Percentiles rank a stretch among this genome's conserved stretches.
Evolutionary conservation across 2,797 vertebrate species (phyloP).

Genomic region (Ceryle rudis): DNA sequence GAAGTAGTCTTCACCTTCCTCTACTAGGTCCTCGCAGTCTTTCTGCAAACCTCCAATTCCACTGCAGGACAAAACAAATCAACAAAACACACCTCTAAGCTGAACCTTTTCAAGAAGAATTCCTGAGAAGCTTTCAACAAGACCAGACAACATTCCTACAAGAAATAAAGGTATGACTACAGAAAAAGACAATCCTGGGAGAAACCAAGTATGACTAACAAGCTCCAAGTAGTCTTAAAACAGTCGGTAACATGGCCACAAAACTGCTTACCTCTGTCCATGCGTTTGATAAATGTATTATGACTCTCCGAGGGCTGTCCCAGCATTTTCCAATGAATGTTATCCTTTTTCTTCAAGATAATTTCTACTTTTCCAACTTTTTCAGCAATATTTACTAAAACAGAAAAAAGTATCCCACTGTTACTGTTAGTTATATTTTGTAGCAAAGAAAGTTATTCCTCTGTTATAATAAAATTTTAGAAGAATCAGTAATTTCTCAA

Average conservation of each 20-base stretch:
- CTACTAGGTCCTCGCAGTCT: neutral
- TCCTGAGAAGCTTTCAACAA: neutral
- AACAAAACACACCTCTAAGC: accelerated
- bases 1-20: neutral
- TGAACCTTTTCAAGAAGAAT: neutral
- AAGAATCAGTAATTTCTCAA: neutral
- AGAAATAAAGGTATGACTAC: neutral
- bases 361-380: slow-evolving; percentile 92
- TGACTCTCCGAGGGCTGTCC: slow-evolving; percentile 85
- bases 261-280: slow-evolving; percentile 83
- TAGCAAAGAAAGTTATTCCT: neutral
- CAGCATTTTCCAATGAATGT: slow-evolving; percentile 84
- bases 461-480: neutral
- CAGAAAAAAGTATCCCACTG: slow-evolving; percentile 24
- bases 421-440: neutral
- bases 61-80: neutral
- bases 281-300: slow-evolving; percentile 83
- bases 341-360: slow-evolving; percentile 82
- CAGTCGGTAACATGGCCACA: neutral
- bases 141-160: neutral
- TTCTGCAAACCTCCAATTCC: neutral
- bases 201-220: neutral
- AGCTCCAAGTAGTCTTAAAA: neutral
- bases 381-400: slow-evolving; percentile 72
- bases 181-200: neutral